Base-by-base conservation (phyloP, 1,140 invertebrate genomes). In the Trialeurodes vaporariorum region DNA sequence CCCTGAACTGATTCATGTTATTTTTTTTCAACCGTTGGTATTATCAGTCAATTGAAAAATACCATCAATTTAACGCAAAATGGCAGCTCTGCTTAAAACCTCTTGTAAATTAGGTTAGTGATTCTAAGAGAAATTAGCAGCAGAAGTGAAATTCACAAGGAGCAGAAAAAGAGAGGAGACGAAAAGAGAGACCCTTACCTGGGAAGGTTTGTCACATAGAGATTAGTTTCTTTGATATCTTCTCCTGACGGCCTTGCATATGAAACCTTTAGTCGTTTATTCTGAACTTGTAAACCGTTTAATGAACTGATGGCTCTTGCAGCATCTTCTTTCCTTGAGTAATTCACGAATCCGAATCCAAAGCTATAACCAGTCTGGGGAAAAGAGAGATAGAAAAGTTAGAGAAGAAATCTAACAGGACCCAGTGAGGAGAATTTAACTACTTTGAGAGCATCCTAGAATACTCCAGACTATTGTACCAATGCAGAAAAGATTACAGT, bases 311-410 rank as follows among this genome's bases (percentile, higher is more conserved):
- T 95, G 27, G 94, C 94, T 72, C 87, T 84, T 58, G 85, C 79
- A 24, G 94, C 94, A 81, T 95, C 92, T 76, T 92, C 87, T 69
- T 89, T 86, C 70, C 86, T 87, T 27, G 86, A 82, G 78, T 92
- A 98, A 77, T 96, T 95, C 22, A 97, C 93, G 82, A 98, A 98
- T 23, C 93, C 94, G 80, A 96, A 98, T 21, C 95, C 94, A 79
- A 93, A 97, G 78, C 92, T 95, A 78, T 97, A 97, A 25, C 92
- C 92, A 79, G 93, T 94, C 83, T 92, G 79, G 61, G 83, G 80
- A 71, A 70, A 72, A 72, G 72, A 78, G 68, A 67, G 69, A 68
- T n/a, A n/a, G n/a, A n/a, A n/a, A n/a, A n/a, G n/a, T n/a, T n/a
- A n/a, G n/a, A n/a, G n/a, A n/a, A n/a, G n/a, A n/a, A n/a, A n/a